Evolutionary conservation across 2,113 vertebrate genomes (phyloP), one percentile per base, ranked within the genome.

Genomic region (Boulengeromyrus knoepffleri): DNA sequence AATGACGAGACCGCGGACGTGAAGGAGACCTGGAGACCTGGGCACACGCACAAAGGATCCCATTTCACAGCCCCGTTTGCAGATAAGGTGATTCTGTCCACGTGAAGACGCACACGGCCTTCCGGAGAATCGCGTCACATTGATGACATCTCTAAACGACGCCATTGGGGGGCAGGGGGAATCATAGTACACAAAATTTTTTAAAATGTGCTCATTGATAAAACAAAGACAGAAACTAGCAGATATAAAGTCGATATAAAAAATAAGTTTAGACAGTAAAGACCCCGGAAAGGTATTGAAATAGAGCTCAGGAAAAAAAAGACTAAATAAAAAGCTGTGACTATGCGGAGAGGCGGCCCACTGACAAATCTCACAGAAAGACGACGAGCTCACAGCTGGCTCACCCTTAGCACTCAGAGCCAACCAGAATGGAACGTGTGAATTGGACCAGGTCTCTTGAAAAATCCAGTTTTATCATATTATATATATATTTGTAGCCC

Each of bases 101-200:
- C 3, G 62, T 1, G 66, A 70, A 92, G 95, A 96, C 95, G 92
- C 95, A 95, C 95, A 95, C 94, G 95, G 94, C 93, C 93, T 95
- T 95, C 93, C 95, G 93, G 93, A 13, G 13, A 77, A 17, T 2
- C 3, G 31, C 5, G 31, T 39, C 21, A 77, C 31, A 77, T 24
- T 31, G 15, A 77, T 4, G 5, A 77, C 66, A 15, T 74, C 66
- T 13, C 27, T 31, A 31, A 70, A 31, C 27, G 27, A 15, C 70
- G 27, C 10, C 66, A 12, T 70, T 0, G 66, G n/a, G 10, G 31
- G 27, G 31, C 31, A 0, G 27, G 31, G 1, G 13, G 0, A 1
- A 39, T 46, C 8, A 85, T 8, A 46, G 39, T 10, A 85, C 21
- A n/a, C 36, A 46, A 46, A 5, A 1, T 92, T 93, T 93, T 95